Evolutionary conservation across 1,140 invertebrate genomes (phyloP).

Genomic region (Penaeus chinensis): DNA sequence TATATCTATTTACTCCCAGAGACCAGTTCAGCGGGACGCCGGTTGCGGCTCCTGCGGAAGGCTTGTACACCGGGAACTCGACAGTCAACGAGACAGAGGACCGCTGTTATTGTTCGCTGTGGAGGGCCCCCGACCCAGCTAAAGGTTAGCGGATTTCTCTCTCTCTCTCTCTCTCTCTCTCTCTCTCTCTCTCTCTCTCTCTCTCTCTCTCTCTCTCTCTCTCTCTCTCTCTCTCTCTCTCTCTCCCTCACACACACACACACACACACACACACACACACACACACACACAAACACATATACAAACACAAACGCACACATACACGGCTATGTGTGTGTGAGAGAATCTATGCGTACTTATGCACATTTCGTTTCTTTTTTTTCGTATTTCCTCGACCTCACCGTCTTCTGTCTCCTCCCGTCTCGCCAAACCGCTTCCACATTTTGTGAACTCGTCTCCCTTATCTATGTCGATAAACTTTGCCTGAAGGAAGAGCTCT

Average conservation of each 20-base stretch:
- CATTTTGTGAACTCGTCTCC: neutral
- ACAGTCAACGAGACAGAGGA: neutral
- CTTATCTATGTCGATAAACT: neutral
- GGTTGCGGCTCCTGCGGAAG: constrained; percentile 23
- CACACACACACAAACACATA: neutral
- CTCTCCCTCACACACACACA: neutral
- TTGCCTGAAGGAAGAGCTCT: too few relatives aligned
- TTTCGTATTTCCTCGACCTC: neutral
- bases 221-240: too few relatives aligned
- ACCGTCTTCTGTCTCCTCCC: neutral
- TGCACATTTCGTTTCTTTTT: neutral
- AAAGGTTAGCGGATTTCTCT: constrained; percentile 2
- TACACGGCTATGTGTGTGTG: neutral
- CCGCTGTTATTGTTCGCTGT: constrained; percentile 37
- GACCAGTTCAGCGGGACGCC: constrained; percentile 18
- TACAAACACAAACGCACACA: neutral
- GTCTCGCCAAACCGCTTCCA: neutral
- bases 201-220: too few relatives aligned
- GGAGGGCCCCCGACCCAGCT: constrained; percentile 29
- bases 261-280: neutral
- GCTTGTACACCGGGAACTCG: neutral
- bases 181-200: too few relatives aligned
- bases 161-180: too few relatives aligned
- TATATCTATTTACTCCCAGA: neutral
- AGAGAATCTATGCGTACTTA: neutral